Evolutionary conservation across 2,888 invertebrate species (phyloP).

Genomic region (Nebria salina): DNA sequence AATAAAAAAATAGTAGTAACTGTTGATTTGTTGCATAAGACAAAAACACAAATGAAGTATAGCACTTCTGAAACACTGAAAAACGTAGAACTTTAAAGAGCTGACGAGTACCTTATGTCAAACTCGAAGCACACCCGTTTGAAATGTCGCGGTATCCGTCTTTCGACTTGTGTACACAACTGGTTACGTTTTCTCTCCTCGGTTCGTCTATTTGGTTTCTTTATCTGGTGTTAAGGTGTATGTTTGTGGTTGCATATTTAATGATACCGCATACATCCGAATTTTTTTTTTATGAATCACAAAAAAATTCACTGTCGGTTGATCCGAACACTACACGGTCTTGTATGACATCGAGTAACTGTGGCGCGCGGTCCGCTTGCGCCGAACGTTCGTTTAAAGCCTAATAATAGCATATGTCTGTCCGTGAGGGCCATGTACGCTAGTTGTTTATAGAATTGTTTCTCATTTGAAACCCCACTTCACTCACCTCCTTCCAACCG

Average conservation of each 20-base stretch:
- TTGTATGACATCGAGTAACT: constrained; percentile 28
- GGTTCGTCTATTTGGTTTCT: neutral
- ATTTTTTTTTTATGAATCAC: neutral
- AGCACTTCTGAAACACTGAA: neutral
- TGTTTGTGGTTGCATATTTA: neutral
- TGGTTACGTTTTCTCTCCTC: neutral
- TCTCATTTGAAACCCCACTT: constrained; percentile 48
- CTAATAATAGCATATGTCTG: constrained; percentile 45
- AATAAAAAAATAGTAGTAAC: neutral
- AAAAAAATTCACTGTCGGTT: constrained; percentile 19
- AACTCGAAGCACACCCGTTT: constrained; percentile 1
- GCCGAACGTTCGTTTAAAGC: constrained; percentile 31
- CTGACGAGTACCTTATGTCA: neutral
- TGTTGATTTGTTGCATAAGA: neutral
- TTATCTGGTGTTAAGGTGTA: neutral
- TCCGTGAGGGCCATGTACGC: constrained; percentile 46
- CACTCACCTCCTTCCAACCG: constrained; percentile 41
- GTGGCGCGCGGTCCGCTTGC: constrained; percentile 18
- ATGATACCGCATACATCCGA: neutral
- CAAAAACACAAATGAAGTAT: neutral
- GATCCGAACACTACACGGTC: constrained; percentile 22
- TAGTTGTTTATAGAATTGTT: constrained; percentile 50
- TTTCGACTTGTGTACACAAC: neutral
- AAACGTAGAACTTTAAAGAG: neutral
- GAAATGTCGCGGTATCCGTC: neutral